Evolutionary conservation across 2,113 vertebrate genomes (phyloP), one percentile per base, ranked within the genome.

Genomic region (Otus sunia): DNA sequence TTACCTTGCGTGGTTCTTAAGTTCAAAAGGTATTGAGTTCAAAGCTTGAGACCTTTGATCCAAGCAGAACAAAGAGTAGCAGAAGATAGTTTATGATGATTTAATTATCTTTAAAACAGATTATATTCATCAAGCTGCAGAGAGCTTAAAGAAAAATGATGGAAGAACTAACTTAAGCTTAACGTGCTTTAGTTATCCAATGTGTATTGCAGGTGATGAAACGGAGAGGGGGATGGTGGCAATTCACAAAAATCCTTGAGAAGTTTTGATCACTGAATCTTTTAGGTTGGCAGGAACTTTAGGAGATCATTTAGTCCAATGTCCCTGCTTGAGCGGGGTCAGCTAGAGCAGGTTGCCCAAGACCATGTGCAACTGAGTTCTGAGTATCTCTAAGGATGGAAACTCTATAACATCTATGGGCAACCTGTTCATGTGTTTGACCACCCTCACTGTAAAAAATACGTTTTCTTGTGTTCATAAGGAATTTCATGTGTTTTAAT

Each of bases 1-100:
- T 93, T 96, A 60, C 90, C 53, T 92, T 10, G 27, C 5, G 1
- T 72, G 75, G 96, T 91, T 95, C 89, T 14, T 45, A 72, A 89
- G 95, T 95, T 95, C 95, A 95, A 80, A 92, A 94, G 58, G 49
- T 75, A 66, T 92, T 82, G 66, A 94, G 83, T 92, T 96, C 89
- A 95, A 81, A 94, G 83, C 83, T 90, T 83, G 43, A 89, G 80
- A 63, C 76, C 55, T 92, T 80, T 2, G 0, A 47, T 81, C 37
- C 41, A 73, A 88, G 63, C 30, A 90, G 67, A 5, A 45, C 50
- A 75, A 20, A 81, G n/a, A 41, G 34, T 32, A 66, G 69, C 10
- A 90, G 60, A 67, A 91, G 89, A 30, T 91, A 55, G 22, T 94
- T 97, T 88, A 27, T 63, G 68, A 37, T 84, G 49, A 81, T 95